Conservation (phyloP, 2,113 vertebrate genomes). For the Sterna hirundo region DNA sequence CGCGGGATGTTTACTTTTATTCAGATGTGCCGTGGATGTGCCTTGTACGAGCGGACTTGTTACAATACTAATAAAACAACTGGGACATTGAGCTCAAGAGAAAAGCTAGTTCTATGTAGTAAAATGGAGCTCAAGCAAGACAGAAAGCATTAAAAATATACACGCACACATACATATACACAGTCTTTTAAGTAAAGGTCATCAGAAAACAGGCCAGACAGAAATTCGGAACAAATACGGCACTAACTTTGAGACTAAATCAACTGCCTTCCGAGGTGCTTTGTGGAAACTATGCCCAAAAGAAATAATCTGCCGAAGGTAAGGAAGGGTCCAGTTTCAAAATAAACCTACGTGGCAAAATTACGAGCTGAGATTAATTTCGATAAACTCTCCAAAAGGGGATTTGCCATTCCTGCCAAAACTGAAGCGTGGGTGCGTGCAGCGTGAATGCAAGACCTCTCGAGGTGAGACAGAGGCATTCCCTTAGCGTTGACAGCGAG, state of each 20-base stretch:
- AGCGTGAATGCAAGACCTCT: background rate
- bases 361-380: background rate
- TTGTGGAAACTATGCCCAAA: background rate
- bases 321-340: background rate
- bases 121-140: background rate
- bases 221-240: background rate
- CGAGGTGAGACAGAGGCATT: background rate
- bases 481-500: background rate
- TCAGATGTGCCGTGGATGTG: constrained; percentile 32
- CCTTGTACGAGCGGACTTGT: background rate
- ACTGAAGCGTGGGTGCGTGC: background rate
- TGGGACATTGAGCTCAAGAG: background rate
- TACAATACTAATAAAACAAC: background rate
- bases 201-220: background rate
- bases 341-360: background rate
- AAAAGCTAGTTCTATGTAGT: background rate
- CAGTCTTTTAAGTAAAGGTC: background rate
- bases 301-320: background rate
- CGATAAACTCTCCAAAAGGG: background rate
- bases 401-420: background rate
- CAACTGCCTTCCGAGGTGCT: background rate
- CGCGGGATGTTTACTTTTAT: constrained; percentile 54
- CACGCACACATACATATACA: background rate
- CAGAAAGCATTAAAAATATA: background rate
- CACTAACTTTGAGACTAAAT: background rate